Base-by-base conservation (phyloP, 2,113 vertebrate species). In the Lanius ludovicianus region DNA sequence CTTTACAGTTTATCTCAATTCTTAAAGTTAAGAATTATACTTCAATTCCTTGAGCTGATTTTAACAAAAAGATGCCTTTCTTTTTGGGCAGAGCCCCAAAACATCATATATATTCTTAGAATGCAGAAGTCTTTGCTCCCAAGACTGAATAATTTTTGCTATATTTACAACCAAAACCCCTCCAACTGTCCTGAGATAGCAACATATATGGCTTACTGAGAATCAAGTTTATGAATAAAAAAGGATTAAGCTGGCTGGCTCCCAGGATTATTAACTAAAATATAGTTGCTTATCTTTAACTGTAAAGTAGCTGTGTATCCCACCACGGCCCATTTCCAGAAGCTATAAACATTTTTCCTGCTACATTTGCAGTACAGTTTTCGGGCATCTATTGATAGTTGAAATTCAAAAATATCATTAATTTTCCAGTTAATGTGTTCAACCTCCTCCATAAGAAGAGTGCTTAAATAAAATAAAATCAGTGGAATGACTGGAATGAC, bases 331-430 rank as follows among this genome's bases (percentile, higher is more conserved):
- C 56, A 75, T 63, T 91, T 87, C 93, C 91, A 94, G 73, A n/a
- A 93, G 74, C 68, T 81, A 91, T 91, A 95, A 90, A 87, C 69
- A 94, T 96, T 87, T 94, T 87, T 95, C 24, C 80, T 89, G 65
- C 77, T 83, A 83, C 41, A 77, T 76, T 44, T 87, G 44, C 28
- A 80, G 83, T 50, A 78, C 35, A 65, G 28, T 80, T 89, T 76
- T 67, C 65, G 70, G 47, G 44, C 62, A 69, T 79, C 63, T 60
- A 90, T 87, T 89, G 77, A 84, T 77, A 90, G 44, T 27, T 83
- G 39, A 86, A 88, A 87, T 69, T 89, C 31, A 62, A 71, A 93
- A 95, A 83, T 88, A 88, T 44, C 25, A 87, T 70, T 90, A 76
- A 77, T 91, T 96, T 92, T 76, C 55, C 18, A 57, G 46, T 84